phyloP scores from a whole-genome alignment of 64 coral and sea anemone genomes.

The Porites australiensis region DNA sequence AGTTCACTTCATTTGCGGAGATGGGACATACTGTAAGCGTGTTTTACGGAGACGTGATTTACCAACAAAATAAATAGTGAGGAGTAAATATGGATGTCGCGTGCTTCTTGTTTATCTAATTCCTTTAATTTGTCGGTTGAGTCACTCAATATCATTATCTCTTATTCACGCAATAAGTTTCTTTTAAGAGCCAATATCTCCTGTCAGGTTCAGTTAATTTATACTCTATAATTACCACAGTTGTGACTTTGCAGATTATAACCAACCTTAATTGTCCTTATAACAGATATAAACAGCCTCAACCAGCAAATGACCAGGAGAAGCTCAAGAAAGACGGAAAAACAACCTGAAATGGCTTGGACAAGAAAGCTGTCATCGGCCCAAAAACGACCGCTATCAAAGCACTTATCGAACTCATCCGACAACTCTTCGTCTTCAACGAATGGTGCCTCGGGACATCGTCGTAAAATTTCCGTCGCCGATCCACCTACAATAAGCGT shows the following conservation, averaged over 20 bases:
- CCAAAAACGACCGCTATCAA: constrained; percentile 23
- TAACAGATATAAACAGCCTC: not conserved
- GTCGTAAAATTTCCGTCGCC: constrained; percentile 48
- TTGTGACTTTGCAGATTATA: not conserved
- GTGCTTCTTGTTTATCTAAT: no score
- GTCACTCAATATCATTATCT: no score
- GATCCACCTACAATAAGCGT: constrained; percentile 7
- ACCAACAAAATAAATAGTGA: no score
- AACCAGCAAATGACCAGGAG: not conserved
- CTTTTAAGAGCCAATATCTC: no score
- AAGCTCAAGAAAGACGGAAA: not conserved
- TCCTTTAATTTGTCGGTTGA: no score
- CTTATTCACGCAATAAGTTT: no score
- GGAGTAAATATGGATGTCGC: no score
- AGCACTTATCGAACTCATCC: constrained; percentile 23
- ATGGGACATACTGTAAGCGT: no score
- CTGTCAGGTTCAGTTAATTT: no score
- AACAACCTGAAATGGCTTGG: not conserved
- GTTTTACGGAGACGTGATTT: no score
- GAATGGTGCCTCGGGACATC: not conserved
- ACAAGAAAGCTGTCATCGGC: not conserved
- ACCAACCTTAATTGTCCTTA: not conserved
- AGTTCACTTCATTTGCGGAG: no score
- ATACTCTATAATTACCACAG: no score
- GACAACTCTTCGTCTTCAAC: constrained; percentile 27